Percentiles rank a stretch among this genome's conserved stretches.
These are phyloP conservation scores for Spatulosminthurus flaviceps DNA, from an alignment of 2,888 invertebrate species.

Conservation along the genomic window DNA sequence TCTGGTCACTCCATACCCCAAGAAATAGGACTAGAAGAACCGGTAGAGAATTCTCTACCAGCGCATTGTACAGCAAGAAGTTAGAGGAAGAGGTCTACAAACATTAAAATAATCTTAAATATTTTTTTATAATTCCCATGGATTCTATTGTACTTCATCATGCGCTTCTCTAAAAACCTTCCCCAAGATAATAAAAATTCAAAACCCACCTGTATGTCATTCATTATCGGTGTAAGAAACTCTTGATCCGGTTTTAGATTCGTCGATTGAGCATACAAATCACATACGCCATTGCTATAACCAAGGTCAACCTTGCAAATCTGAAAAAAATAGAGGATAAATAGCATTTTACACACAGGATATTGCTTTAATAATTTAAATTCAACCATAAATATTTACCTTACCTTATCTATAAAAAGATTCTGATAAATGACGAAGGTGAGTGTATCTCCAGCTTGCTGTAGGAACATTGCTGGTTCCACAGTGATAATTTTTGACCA, in stretches of 20 bases:
- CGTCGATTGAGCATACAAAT: conserved; percentile 53
- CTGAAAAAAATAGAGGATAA: conserved; percentile 46
- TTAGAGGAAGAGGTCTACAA: conserved; percentile 58
- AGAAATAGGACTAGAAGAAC: conserved; percentile 63
- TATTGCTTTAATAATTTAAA: neutral
- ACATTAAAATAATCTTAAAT: no score
- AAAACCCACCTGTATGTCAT: conserved; percentile 59
- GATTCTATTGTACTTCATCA: neutral
- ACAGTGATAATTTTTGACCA: conserved; percentile 50
- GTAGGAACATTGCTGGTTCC: conserved; percentile 62
- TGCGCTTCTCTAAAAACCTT: neutral
- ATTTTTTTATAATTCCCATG: no score
- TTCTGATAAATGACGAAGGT: conserved; percentile 63
- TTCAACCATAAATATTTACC: neutral
- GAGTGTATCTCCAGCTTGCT: conserved; percentile 62
- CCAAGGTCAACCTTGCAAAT: conserved; percentile 60
- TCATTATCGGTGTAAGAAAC: conserved; percentile 55
- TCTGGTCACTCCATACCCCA: conserved; percentile 63
- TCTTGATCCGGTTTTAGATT: conserved; percentile 48
- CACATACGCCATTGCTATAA: conserved; percentile 55
- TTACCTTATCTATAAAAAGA: conserved; percentile 63
- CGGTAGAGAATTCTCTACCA: conserved; percentile 63
- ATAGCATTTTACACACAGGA: no score
- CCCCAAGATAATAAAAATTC: neutral
- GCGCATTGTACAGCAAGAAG: conserved; percentile 61